These are phyloP conservation scores for Epinotia demarniana DNA, from an alignment of 2,888 invertebrate species.

Conservation along the genomic window DNA sequence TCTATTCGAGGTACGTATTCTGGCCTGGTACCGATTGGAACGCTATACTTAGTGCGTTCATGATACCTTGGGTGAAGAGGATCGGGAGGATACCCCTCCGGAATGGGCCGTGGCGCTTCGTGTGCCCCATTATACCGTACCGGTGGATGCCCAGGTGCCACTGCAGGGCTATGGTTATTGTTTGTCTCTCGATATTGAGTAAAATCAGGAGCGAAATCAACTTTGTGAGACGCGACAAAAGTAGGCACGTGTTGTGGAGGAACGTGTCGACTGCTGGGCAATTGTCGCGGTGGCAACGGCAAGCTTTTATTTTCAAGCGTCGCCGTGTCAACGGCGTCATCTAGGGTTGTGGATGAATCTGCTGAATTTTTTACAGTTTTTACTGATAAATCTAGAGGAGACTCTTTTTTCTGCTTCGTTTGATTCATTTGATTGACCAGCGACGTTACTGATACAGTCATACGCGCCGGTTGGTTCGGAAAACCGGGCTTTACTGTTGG, in stretches of 20 bases:
- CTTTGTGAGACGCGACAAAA: slow-evolving; percentile 86
- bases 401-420: slow-evolving; percentile 87
- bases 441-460: slow-evolving; percentile 81
- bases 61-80: slow-evolving; percentile 69
- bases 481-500: slow-evolving; percentile 70
- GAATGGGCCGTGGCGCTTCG: slow-evolving; percentile 62
- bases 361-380: slow-evolving; percentile 95
- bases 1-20: slow-evolving; percentile 79
- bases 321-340: slow-evolving; percentile 83
- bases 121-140: slow-evolving; percentile 71
- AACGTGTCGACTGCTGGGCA: slow-evolving; percentile 63
- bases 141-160: slow-evolving; percentile 59
- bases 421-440: slow-evolving; percentile 80
- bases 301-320: slow-evolving; percentile 69
- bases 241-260: slow-evolving; percentile 58
- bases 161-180: slow-evolving; percentile 58
- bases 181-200: slow-evolving; percentile 77
- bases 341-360: slow-evolving; percentile 93
- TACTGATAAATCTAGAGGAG: slow-evolving; percentile 94
- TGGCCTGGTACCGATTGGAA: slow-evolving; percentile 59
- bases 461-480: slow-evolving; percentile 74
- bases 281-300: slow-evolving; percentile 65
- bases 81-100: slow-evolving; percentile 70
- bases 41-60: slow-evolving; percentile 68
- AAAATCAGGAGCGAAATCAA: slow-evolving; percentile 92